phyloP scores from a whole-genome alignment of 2,888 invertebrate species.

The Dicycla oo region DNA sequence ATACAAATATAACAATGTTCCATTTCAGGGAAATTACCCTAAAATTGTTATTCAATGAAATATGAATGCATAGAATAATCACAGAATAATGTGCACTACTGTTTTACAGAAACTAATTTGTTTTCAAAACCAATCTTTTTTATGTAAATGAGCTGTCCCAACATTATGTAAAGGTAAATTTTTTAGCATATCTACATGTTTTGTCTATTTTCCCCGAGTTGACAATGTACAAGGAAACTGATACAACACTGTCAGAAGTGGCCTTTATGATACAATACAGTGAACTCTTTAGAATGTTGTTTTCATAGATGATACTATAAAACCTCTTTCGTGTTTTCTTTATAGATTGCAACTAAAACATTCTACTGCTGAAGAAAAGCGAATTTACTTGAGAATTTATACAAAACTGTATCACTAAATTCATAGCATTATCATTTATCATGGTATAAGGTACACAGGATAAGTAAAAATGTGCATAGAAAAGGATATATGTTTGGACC shows the following conservation, averaged over 20 bases:
- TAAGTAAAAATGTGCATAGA: too few relatives aligned
- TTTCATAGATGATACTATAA: not conserved
- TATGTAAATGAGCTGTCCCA: conserved; percentile 25
- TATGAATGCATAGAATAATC: not conserved
- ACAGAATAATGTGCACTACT: not conserved
- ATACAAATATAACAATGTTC: not conserved
- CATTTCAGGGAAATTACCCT: not conserved
- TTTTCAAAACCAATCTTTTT: conserved; percentile 14
- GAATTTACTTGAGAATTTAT: not conserved
- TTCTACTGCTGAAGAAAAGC: not conserved
- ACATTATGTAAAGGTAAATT: conserved; percentile 3
- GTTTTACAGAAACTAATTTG: not conserved
- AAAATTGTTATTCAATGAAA: not conserved
- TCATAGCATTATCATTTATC: not conserved
- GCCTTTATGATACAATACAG: conserved; percentile 24
- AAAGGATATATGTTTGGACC: not conserved
- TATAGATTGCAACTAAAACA: not conserved
- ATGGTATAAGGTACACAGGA: not conserved
- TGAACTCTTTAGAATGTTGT: conserved; percentile 23
- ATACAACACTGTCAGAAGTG: conserved; percentile 24
- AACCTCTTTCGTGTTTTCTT: conserved; percentile 16
- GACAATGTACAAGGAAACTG: conserved; percentile 48
- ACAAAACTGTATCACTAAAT: not conserved
- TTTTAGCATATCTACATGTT: conserved; percentile 23
- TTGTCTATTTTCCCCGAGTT: conserved; percentile 30